Conservation (phyloP, 2,113 vertebrate species). For the Phaethornis superciliosus region DNA sequence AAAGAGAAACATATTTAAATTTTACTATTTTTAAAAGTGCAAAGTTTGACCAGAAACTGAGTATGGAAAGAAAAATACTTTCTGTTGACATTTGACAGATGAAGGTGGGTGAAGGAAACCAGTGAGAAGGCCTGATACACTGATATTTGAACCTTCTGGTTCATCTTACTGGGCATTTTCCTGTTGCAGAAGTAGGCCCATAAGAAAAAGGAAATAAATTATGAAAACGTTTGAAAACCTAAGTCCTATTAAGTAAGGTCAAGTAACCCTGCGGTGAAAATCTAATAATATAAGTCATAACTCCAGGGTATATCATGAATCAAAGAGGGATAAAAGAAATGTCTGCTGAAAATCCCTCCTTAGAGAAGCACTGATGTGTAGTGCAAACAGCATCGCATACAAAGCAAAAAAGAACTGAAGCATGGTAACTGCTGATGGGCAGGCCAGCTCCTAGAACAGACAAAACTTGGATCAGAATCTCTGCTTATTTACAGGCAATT, state of each 20-base stretch:
- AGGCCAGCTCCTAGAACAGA: rapidly evolving
- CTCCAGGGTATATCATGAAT: background rate
- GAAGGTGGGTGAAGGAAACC: background rate
- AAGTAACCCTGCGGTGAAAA: background rate
- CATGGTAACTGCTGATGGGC: background rate
- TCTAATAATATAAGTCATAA: background rate
- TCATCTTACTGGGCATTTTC: background rate
- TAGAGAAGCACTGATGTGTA: background rate
- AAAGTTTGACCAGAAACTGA: background rate
- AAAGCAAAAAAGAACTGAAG: background rate
- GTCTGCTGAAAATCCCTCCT: background rate
- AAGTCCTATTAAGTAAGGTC: background rate
- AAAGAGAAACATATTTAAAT: background rate
- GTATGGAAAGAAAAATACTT: background rate
- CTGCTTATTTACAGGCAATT: background rate
- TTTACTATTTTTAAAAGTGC: background rate
- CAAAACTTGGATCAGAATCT: background rate
- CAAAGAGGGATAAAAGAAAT: background rate
- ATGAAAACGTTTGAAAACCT: background rate
- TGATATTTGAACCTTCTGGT: background rate
- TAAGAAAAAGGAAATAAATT: background rate
- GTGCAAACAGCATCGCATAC: too few species aligned
- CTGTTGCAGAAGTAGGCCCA: background rate
- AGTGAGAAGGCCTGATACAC: background rate
- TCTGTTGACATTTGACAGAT: background rate